Base-by-base conservation (phyloP, 2,888 invertebrate species). In the Fabriciana adippe region DNA sequence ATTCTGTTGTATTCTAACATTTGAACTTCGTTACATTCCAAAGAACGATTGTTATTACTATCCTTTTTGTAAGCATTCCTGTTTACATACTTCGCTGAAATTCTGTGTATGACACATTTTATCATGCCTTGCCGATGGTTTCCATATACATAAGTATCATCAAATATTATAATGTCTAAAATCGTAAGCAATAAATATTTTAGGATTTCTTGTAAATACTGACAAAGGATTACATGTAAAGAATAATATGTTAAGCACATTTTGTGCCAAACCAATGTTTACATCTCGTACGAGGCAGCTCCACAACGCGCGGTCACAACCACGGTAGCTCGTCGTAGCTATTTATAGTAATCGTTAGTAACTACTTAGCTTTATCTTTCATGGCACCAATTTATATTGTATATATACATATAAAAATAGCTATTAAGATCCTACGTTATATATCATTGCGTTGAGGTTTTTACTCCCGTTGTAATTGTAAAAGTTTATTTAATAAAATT, bases 401-500 rank as follows among this genome's bases (percentile, higher is more conserved):
- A 90, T 76, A 90, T 90, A 1, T 41, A 41, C 35, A 41, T 41
- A 11, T 41, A 41, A 88, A 83, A 79, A 78, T 89, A 89, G 86
- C 76, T 86, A 83, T 82, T 81, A 79, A 80, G 85, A 79, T 81
- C 84, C 83, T 83, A 26, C 26, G 4, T 26, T 26, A 26, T 26
- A 26, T 26, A 84, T 82, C 81, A 84, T 85, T 84, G 82, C 81
- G 80, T 86, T 87, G 86, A 85, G 85, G 81, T 82, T 87, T 86
- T 88, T 90, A 90, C 84, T 86, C 87, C 86, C 87, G 88, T 90
- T 90, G 86, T 90, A 89, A 84, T 88, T 90, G 90, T 89, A 87
- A 88, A 90, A 87, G 89, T 90, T 90, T 90, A 91, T 89, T 89
- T 85, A 88, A 61, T 61, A 15, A 68, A 70, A 70, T 67, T 63